phyloP scores from a whole-genome alignment of 2,113 vertebrate species.

The Periophthalmus modestus region DNA sequence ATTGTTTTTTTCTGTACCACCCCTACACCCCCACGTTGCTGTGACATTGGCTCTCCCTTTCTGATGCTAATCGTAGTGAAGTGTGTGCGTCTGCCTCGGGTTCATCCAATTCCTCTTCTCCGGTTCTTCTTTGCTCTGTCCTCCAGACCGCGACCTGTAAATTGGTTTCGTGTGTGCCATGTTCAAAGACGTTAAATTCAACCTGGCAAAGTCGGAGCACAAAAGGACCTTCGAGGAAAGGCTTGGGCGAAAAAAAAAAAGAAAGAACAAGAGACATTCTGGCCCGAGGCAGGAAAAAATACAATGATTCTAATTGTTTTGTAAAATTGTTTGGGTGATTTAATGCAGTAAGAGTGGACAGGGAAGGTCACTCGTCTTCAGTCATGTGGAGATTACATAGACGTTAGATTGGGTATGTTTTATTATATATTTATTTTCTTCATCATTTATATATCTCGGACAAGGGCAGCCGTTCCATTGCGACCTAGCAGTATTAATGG shows the following conservation, averaged over 20 bases:
- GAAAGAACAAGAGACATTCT: neutral
- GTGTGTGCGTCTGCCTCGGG: constrained; percentile 18
- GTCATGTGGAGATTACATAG: neutral
- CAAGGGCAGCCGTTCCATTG: neutral
- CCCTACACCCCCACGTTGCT: neutral
- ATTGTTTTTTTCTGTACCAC: neutral
- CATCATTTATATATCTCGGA: neutral
- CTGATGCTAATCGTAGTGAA: constrained; percentile 46
- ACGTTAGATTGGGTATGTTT: neutral
- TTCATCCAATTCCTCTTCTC: constrained; percentile 17
- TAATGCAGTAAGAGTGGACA: neutral
- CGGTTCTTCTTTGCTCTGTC: constrained; percentile 1
- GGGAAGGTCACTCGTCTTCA: neutral
- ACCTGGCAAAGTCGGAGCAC: neutral
- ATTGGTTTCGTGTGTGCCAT: constrained; percentile 1
- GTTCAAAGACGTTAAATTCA: constrained; percentile 7
- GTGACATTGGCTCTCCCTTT: neutral
- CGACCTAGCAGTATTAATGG: neutral
- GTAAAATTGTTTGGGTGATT: neutral
- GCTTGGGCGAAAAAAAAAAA: neutral
- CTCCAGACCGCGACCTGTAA: constrained; percentile 21
- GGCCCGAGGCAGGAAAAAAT: neutral
- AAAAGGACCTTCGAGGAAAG: neutral
- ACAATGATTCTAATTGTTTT: neutral
- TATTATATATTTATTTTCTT: neutral